These are phyloP conservation scores for Naja naja DNA, from an alignment of 2,113 vertebrate genomes.

Conservation along the genomic window DNA sequence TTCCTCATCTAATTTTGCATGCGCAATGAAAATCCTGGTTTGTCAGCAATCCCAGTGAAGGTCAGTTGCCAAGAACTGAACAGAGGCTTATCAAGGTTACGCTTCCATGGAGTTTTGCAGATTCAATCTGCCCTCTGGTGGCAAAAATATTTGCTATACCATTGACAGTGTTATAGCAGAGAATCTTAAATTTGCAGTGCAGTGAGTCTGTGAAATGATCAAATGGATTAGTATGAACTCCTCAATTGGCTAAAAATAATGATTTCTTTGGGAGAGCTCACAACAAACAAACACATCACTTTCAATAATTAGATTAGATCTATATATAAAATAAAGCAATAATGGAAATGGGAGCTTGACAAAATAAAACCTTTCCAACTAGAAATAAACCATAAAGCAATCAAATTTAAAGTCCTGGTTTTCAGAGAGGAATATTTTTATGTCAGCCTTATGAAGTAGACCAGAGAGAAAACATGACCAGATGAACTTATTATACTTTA, in stretches of 20 bases:
- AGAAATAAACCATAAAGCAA: not conserved
- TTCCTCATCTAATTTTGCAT: constrained; percentile 3
- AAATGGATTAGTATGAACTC: not conserved
- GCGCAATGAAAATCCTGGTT: not conserved
- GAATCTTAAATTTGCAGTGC: not conserved
- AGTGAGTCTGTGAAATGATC: not conserved
- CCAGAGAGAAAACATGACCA: not conserved
- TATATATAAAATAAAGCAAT: not conserved
- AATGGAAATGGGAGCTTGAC: not conserved
- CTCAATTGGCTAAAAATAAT: not conserved
- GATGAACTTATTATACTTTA: not conserved
- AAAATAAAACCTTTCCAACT: not conserved
- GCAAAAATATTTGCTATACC: not conserved
- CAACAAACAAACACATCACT: not conserved
- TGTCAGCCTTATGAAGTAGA: not conserved
- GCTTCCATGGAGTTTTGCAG: not conserved
- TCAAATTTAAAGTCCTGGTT: not conserved
- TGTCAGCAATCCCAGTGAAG: not conserved
- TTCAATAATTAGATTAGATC: not conserved
- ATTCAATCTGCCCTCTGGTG: constrained; percentile 47
- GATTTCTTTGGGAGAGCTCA: not conserved
- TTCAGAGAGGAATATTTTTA: not conserved
- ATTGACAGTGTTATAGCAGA: not conserved
- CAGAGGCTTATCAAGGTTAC: not conserved
- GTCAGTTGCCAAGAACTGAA: not conserved